Base-by-base conservation (phyloP, 2,888 invertebrate genomes). In the Cheilosia scutellata region DNA sequence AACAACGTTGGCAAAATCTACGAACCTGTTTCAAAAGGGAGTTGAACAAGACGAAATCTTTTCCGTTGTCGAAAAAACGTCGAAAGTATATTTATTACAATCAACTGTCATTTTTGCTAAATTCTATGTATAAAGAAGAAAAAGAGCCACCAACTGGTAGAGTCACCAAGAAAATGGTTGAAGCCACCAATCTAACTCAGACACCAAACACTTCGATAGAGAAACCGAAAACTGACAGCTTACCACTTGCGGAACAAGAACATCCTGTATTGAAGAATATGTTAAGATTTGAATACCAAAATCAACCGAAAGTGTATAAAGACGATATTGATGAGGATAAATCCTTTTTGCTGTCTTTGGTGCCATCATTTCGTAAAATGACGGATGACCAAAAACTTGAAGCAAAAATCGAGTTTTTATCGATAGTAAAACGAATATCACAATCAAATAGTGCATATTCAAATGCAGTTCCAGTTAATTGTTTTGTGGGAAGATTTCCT, bases 1-100 rank as follows among this genome's bases (percentile, higher is more conserved):
- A 68, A 33, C 68, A 68, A 20, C 53, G 66, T 11, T 55, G 68
- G 68, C 53, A 55, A 55, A 68, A 68, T n/a, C 42, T 68, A 16
- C 27, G 68, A 2, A 55, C 68, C 9, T 55, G 68, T 20, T 68
- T 68, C 44, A 68, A 68, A 55, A 5, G 53, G 5, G 68, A 68
- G 4, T 13, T 68, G 20, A 68, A 66, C 27, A 27, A 31, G 3
- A 53, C 37, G 16, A 66, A 40, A 20, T 29, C 42, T 1, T 31
- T 29, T 1, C 13, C 16, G 1, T 11, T 42, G 5, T 27, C 68
- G 9, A 68, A 42, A n/a, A 68, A 68, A n/a, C 55, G 44, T 13
- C 68, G 68, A 5, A 55, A 68, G 20, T 55, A 44, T 44, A 55
- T 68, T 13, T 44, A 55, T 9, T 44, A 55, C 11, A 55, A 68